phyloP scores from a whole-genome alignment of 1,140 invertebrate species.

The Drosophila watanabei region DNA sequence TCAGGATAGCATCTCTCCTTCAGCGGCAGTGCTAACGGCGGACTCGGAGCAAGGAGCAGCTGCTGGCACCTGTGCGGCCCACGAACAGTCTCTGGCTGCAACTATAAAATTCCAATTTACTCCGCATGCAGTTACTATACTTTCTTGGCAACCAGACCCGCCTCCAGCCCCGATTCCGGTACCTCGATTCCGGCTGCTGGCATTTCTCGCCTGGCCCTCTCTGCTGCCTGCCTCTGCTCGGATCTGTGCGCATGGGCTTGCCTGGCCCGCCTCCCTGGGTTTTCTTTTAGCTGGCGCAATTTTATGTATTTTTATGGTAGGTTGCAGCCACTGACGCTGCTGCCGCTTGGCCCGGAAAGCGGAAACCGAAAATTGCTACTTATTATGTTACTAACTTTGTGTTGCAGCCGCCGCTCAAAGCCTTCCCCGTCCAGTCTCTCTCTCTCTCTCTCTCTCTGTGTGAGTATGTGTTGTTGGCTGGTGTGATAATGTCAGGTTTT shows the following conservation, averaged over 20 bases:
- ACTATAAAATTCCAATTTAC: constrained; percentile 82
- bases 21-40: constrained; percentile 21
- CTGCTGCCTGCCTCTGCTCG: not conserved
- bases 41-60: constrained; percentile 24
- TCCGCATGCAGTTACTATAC: constrained; percentile 71
- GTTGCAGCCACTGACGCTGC: constrained; percentile 68
- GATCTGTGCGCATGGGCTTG: constrained; percentile 25
- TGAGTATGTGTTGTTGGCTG: constrained; percentile 62
- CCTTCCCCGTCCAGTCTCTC: not conserved
- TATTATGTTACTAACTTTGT: constrained; percentile 84
- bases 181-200: constrained; percentile 44
- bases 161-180: constrained; percentile 27
- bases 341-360: constrained; percentile 74
- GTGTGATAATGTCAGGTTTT: constrained; percentile 84
- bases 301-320: constrained; percentile 84
- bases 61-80: constrained; percentile 58
- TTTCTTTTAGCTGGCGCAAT: constrained; percentile 76
- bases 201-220: constrained; percentile 30
- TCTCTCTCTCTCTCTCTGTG: constrained; percentile 13
- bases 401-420: constrained; percentile 52
- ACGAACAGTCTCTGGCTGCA: constrained; percentile 57
- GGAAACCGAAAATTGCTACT: constrained; percentile 84
- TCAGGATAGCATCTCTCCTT: constrained; percentile 15
- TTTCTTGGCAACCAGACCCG: constrained; percentile 71
- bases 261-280: constrained; percentile 33